Evolutionary conservation across 92 coral and sea anemone species (phyloP).

Genomic region (Bergia sp.): DNA sequence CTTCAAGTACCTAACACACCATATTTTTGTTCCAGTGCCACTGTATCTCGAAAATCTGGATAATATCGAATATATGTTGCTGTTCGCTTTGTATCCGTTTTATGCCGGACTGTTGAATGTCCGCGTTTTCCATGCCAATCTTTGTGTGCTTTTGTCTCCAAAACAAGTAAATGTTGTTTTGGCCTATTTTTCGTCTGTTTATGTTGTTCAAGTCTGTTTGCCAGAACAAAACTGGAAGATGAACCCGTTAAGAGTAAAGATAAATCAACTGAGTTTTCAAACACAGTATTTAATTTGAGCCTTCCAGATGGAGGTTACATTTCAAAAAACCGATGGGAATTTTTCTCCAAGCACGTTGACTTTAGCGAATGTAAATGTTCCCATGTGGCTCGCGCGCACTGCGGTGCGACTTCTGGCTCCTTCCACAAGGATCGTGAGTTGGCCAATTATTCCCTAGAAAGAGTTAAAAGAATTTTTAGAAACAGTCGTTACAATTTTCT

Average conservation of each 20-base stretch:
- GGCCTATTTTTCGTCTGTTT: background rate
- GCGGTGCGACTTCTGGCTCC: background rate
- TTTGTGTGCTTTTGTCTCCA: background rate
- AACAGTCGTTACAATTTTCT: background rate
- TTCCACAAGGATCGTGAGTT: slow-evolving; percentile 22
- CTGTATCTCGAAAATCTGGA: no score
- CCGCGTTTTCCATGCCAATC: no score
- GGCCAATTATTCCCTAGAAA: slow-evolving; percentile 18
- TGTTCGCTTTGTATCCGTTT: no score
- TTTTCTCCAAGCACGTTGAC: background rate
- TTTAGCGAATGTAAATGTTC: slow-evolving; percentile 6
- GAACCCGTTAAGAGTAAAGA: background rate
- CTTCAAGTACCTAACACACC: no score
- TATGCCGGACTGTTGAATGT: no score
- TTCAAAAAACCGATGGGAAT: background rate
- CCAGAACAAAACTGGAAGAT: background rate
- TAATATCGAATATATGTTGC: no score
- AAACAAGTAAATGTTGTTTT: no score
- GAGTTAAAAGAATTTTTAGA: no score
- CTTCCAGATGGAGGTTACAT: background rate
- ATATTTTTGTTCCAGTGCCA: no score
- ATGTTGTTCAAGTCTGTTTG: background rate
- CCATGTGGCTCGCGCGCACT: background rate
- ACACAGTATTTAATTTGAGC: background rate
- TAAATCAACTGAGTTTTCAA: background rate